A percentile compares a stretch with the other conserved stretches of the same genome.
Conservation (phyloP, 2,797 vertebrate genomes). For the Scomberomorus guttatus region DNA sequence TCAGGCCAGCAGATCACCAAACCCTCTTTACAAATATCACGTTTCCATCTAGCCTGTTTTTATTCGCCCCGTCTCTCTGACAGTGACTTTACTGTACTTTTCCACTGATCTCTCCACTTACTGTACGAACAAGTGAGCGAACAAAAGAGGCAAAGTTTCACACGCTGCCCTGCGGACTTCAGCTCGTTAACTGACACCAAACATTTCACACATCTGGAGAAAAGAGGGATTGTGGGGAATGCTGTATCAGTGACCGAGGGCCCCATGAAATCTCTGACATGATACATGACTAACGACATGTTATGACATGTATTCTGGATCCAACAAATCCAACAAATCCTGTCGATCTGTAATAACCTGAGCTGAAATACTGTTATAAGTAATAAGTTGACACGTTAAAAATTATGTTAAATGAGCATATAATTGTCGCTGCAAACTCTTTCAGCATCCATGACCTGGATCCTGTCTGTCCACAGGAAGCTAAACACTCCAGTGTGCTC, state of each 20-base stretch:
- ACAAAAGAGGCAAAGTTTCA: conserved; percentile 28
- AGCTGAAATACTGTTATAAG: too few species aligned
- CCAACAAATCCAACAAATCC: background rate
- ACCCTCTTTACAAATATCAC: background rate
- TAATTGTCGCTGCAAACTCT: too few species aligned
- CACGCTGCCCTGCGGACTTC: background rate
- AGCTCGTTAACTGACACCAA: conserved; percentile 12
- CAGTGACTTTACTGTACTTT: background rate
- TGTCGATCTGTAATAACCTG: too few species aligned
- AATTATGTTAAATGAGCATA: too few species aligned
- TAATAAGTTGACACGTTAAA: too few species aligned
- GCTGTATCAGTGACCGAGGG: background rate
- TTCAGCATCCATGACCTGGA: too few species aligned
- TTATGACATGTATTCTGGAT: background rate
- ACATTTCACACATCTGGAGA: background rate
- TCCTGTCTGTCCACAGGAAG: background rate
- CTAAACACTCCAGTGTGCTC: too few species aligned
- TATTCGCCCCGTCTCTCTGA: background rate
- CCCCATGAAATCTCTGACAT: background rate
- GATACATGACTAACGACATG: background rate
- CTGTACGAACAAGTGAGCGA: background rate
- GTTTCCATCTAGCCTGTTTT: conserved; percentile 9
- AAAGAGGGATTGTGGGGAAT: background rate
- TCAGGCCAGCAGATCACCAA: background rate
- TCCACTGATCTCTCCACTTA: conserved; percentile 20